Conservation (phyloP, 2,797 vertebrate genomes). For the Lacerta bilineata region DNA sequence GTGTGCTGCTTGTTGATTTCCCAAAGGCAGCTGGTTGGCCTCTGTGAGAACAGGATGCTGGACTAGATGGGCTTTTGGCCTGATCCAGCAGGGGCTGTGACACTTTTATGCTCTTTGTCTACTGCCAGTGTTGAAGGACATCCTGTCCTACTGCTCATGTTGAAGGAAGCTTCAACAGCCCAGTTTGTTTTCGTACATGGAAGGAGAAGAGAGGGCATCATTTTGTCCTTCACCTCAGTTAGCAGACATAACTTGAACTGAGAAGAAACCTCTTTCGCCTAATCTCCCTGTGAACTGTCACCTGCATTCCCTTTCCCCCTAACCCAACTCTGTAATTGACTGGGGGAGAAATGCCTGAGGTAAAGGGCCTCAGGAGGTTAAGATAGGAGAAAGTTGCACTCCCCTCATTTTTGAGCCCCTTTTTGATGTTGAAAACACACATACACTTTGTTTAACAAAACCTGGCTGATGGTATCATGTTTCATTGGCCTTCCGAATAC, state of each 20-base stretch:
- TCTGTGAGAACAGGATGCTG: too few species aligned
- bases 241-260: background rate
- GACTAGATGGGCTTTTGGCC: too few species aligned
- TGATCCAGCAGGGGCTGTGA: too few species aligned
- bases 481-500: constrained; percentile 1
- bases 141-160: too few species aligned
- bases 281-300: background rate
- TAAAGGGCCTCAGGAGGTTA: background rate
- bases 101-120: too few species aligned
- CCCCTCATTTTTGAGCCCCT: background rate
- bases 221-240: background rate
- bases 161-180: too few species aligned
- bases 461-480: constrained; percentile 23
- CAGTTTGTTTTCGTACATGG: background rate
- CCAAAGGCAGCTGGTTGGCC: too few species aligned
- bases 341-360: too few species aligned
- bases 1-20: too few species aligned
- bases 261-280: background rate
- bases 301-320: background rate
- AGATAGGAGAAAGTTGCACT: background rate
- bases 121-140: too few species aligned
- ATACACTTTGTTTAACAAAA: background rate
- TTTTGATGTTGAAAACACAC: background rate
- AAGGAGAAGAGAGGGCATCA: background rate
- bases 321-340: background rate